Base-by-base conservation (phyloP, 1,140 invertebrate species). In the Drosophila azteca region DNA sequence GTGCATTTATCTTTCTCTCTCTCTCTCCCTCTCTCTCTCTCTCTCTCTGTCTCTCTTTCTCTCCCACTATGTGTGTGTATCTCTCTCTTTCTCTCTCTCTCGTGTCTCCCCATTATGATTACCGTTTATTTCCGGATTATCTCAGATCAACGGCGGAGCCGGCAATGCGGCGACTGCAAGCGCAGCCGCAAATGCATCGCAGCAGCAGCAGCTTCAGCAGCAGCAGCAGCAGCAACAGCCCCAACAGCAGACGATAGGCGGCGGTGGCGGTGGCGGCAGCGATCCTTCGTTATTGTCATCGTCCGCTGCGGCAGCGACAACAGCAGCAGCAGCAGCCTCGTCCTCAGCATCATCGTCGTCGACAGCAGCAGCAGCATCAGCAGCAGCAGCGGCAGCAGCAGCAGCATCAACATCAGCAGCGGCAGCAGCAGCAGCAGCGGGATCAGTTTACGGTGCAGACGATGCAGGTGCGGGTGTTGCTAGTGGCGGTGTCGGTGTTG, bases 391-490 rank as follows among this genome's bases (percentile, higher is more conserved):
- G 35, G 49, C 57, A 24, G 31, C 31, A 35, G 29, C 29, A 43
- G 57, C 26, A 55, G 35, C 35, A 44, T 26, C 58, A 59, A 41
- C 67, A 44, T 54, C 72, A 39, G 52, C 72, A 41, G 49, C 72
- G 17, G 55, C 63, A 39, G 59, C 62, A 45, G 60, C 64, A 43
- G 26, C 79, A 52, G 58, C 68, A 31, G 51, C 69, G 71, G 67
- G 57, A 31, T 57, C 78, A 48, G 67, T 85, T 74, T 85, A 88
- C 71, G 83, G 83, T 82, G 83, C 83, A 53, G 83, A 88, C 67
- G 83, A 88, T 88, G 83, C 83, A 88, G 83, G 83, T 87, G 83
- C 83, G 79, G 79, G 73, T 77, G 84, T 84, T 88, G 79, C 90
- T 84, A 76, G 82, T 90, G 88, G 85, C 80, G 90, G 85, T 91